These are phyloP conservation scores for Poecilia gillii DNA, from an alignment of 2,797 vertebrate species.

Conservation along the genomic window DNA sequence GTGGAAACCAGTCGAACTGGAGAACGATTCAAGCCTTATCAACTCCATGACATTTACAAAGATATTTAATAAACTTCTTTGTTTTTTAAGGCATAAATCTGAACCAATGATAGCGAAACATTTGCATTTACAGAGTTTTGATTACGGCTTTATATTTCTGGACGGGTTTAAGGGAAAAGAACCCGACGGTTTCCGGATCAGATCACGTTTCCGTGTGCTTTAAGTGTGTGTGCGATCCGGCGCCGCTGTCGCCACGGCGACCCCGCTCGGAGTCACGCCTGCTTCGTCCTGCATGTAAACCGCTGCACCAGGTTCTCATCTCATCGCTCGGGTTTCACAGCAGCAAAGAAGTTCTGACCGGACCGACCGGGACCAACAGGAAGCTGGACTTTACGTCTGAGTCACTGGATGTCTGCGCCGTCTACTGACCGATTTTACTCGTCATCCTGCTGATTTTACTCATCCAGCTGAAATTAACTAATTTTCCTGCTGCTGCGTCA, in stretches of 20 bases:
- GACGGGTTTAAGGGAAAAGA: conserved; percentile 35
- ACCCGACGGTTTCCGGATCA: conserved; percentile 32
- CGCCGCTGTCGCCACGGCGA: conserved; percentile 29
- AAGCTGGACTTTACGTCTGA: conserved; percentile 27
- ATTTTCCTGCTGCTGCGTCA: background rate
- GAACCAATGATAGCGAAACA: conserved; percentile 61
- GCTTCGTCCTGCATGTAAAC: conserved; percentile 60
- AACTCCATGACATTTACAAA: conserved; percentile 73
- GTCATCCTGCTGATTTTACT: background rate
- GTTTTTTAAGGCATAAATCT: conserved; percentile 56
- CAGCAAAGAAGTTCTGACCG: conserved; percentile 12
- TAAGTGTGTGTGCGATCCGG: conserved; percentile 19
- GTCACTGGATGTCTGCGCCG: conserved; percentile 67
- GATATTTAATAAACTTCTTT: conserved; percentile 73
- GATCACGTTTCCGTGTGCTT: conserved; percentile 18
- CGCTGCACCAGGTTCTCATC: conserved; percentile 43
- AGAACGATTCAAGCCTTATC: conserved; percentile 77
- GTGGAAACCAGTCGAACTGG: conserved; percentile 42
- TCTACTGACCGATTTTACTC: conserved; percentile 43
- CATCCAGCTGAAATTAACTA: conserved; percentile 36
- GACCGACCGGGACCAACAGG: conserved; percentile 47
- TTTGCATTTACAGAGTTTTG: conserved; percentile 56
- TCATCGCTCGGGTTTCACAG: conserved; percentile 10
- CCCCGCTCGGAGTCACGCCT: conserved; percentile 32
- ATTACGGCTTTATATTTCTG: conserved; percentile 62